A percentile compares a stretch with the other conserved stretches of the same genome.
phyloP scores from a whole-genome alignment of 2,888 invertebrate genomes.

The Fragum fragum region DNA sequence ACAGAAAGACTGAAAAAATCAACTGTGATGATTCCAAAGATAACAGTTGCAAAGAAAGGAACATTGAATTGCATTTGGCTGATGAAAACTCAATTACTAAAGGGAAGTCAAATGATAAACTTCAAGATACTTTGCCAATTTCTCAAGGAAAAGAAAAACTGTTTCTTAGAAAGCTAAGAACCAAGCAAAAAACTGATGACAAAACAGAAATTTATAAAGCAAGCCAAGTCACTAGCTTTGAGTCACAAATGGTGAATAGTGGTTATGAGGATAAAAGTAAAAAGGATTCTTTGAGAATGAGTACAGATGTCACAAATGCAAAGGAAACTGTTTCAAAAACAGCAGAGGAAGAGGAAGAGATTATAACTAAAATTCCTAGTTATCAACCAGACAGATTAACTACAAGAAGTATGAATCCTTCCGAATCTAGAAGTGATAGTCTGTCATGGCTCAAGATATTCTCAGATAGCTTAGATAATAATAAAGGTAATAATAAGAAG shows the following conservation, averaged over 20 bases:
- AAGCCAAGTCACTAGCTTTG: background rate
- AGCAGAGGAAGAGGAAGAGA: background rate
- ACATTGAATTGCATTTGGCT: background rate
- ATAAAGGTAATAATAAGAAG: constrained; percentile 1
- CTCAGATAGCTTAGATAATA: constrained; percentile 20
- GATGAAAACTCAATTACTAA: background rate
- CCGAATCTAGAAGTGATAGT: constrained; percentile 44
- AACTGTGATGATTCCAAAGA: background rate
- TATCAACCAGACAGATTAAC: background rate
- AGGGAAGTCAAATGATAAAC: background rate
- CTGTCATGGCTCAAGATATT: constrained; percentile 65
- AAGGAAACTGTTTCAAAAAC: background rate
- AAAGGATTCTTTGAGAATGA: background rate
- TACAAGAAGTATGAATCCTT: background rate
- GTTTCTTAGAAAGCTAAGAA: constrained; percentile 8
- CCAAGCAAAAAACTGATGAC: background rate
- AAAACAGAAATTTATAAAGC: background rate
- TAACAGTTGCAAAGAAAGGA: background rate
- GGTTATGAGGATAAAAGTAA: constrained; percentile 1
- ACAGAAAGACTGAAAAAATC: background rate
- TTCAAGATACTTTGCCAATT: background rate
- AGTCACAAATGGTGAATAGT: background rate
- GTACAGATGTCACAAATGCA: background rate
- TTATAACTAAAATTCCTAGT: background rate
- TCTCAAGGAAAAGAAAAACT: constrained; percentile 9